Percentiles rank a stretch among this genome's conserved stretches.
Conservation (phyloP, 2,888 invertebrate genomes). For the Biston stratarius region DNA sequence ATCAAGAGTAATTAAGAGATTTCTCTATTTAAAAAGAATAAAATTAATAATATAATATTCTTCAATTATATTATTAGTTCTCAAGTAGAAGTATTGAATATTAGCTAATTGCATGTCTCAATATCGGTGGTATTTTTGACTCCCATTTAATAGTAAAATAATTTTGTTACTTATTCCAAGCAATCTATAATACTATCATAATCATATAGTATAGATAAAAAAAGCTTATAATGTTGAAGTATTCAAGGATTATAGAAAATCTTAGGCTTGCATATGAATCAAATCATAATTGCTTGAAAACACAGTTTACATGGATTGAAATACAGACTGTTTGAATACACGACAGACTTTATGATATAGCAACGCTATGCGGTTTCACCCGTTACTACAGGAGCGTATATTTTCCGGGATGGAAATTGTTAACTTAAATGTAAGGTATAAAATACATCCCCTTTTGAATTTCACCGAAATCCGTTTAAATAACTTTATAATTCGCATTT, state of each 20-base stretch:
- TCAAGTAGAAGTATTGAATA: not conserved
- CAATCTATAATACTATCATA: not conserved
- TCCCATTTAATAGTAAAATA: not conserved
- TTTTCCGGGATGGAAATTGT: too few species aligned
- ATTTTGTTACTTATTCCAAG: not conserved
- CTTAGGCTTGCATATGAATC: not conserved
- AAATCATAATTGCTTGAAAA: too few species aligned
- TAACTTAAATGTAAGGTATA: too few species aligned
- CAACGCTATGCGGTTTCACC: too few species aligned
- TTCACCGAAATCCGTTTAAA: too few species aligned
- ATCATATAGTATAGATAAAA: not conserved
- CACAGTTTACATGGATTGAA: not conserved
- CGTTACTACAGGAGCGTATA: too few species aligned
- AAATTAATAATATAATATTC: not conserved
- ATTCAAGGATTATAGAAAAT: not conserved
- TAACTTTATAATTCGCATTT: too few species aligned
- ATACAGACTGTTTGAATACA: too few species aligned
- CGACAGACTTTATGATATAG: too few species aligned
- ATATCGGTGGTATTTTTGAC: conserved; percentile 10
- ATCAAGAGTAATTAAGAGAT: too few species aligned
- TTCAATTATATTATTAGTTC: not conserved
- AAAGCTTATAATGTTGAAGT: not conserved
- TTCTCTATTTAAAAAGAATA: not conserved
- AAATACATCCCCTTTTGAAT: too few species aligned
- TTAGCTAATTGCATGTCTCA: not conserved